A percentile compares a stretch with the other conserved stretches of the same genome.
Conservation (phyloP, 1,140 invertebrate genomes). For the Arctopsyche grandis region DNA sequence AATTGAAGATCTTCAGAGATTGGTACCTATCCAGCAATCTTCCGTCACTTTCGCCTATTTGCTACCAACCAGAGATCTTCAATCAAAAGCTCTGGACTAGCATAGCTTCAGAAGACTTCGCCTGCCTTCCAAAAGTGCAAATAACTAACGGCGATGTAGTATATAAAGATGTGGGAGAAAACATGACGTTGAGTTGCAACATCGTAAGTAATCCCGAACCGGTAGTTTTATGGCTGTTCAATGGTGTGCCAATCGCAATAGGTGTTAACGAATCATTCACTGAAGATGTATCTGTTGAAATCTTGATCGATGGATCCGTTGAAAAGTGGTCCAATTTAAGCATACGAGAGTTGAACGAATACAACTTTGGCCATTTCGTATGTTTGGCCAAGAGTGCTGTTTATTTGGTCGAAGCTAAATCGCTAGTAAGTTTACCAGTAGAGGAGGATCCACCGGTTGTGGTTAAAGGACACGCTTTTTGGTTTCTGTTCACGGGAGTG, state of each 20-base stretch:
- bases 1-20: constrained; percentile 75
- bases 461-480: constrained; percentile 60
- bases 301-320: constrained; percentile 39
- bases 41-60: constrained; percentile 72
- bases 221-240: constrained; percentile 73
- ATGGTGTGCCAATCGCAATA: constrained; percentile 56
- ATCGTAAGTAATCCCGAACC: constrained; percentile 86
- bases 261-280: constrained; percentile 60
- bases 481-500: constrained; percentile 63
- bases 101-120: constrained; percentile 74
- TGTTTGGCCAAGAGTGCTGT: constrained; percentile 63
- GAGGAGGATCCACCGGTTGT: constrained; percentile 61
- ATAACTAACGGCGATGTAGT: constrained; percentile 46
- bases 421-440: constrained; percentile 60
- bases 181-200: constrained; percentile 82
- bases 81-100: constrained; percentile 73
- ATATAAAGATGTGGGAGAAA: constrained; percentile 66
- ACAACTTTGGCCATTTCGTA: constrained; percentile 64
- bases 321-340: constrained; percentile 65
- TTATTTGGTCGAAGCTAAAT: constrained; percentile 62
- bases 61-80: constrained; percentile 70
- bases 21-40: constrained; percentile 76
- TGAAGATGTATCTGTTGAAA: constrained; percentile 32
- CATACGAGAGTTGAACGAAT: constrained; percentile 63
- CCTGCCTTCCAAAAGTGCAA: constrained; percentile 76